Percentiles rank a stretch among this genome's conserved stretches.
Conservation (phyloP, 2,113 vertebrate species). For the Epinephelus lanceolatus region DNA sequence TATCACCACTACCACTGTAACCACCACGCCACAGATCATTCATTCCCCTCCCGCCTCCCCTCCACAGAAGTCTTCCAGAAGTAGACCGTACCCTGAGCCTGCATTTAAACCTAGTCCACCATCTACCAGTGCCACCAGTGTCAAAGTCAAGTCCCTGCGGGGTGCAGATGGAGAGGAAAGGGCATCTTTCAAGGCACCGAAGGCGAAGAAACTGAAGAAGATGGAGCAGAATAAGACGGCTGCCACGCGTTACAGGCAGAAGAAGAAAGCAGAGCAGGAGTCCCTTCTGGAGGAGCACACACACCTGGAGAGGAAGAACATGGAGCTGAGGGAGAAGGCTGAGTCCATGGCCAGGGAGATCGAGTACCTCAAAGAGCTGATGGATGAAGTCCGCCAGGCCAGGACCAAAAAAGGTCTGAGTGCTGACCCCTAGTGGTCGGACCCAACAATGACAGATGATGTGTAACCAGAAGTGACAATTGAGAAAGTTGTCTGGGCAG, state of each 20-base stretch:
- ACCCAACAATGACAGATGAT: background rate
- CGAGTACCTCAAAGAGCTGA: constrained; percentile 94
- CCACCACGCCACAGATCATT: constrained; percentile 23
- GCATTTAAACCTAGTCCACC: constrained; percentile 79
- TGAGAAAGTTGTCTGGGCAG: constrained; percentile 7
- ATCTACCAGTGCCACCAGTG: constrained; percentile 13
- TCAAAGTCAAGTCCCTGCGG: constrained; percentile 28
- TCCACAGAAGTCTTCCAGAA: constrained; percentile 48
- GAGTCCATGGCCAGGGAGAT: constrained; percentile 93
- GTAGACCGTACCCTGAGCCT: constrained; percentile 73
- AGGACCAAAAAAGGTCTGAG: constrained; percentile 80
- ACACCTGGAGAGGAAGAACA: constrained; percentile 89
- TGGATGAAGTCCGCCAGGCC: constrained; percentile 90
- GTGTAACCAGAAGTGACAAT: background rate
- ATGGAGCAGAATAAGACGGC: constrained; percentile 98
- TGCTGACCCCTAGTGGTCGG: constrained; percentile 56
- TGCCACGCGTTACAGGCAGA: constrained; percentile 93
- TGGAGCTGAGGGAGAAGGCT: constrained; percentile 88
- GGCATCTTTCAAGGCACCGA: constrained; percentile 49
- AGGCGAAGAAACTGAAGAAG: constrained; percentile 92
- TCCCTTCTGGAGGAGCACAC: constrained; percentile 81
- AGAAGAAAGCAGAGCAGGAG: constrained; percentile 91
- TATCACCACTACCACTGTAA: constrained; percentile 29
- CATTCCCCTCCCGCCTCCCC: constrained; percentile 22
- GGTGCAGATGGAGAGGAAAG: constrained; percentile 30